Percentiles rank a stretch among this genome's conserved stretches.
These are phyloP conservation scores for Yoshiicerus persimilis DNA, from an alignment of 1,140 invertebrate genomes.

Conservation along the genomic window DNA sequence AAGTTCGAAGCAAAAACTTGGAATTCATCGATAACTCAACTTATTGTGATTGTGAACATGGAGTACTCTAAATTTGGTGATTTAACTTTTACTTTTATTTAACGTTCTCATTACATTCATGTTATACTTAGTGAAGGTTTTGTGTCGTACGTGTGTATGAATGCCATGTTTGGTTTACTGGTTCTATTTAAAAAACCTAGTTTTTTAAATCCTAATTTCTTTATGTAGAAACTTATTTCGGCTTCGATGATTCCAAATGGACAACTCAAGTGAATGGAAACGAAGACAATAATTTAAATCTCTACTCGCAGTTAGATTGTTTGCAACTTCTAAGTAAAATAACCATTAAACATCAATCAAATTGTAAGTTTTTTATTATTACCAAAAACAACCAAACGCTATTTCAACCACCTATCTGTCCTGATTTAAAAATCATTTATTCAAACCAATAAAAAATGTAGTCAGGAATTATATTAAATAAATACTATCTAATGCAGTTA, in stretches of 20 bases:
- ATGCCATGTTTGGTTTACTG: too few species aligned
- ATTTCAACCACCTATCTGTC: too few species aligned
- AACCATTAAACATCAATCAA: neutral
- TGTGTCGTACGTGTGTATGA: too few species aligned
- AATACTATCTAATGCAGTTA: neutral
- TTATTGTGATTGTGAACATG: neutral
- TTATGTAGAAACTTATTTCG: neutral
- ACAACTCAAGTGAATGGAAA: neutral
- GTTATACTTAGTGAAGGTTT: too few species aligned
- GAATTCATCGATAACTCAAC: neutral
- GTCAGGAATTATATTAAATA: too few species aligned
- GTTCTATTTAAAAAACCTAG: too few species aligned
- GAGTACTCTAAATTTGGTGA: slow-evolving; percentile 3
- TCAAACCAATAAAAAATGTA: too few species aligned
- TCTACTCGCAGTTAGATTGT: neutral
- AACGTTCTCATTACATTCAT: too few species aligned
- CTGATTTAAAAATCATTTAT: too few species aligned
- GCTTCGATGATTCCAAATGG: neutral
- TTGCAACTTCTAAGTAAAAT: neutral
- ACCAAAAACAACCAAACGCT: too few species aligned
- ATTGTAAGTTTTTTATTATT: neutral
- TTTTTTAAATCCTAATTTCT: neutral
- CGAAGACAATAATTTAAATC: neutral
- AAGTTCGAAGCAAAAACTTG: neutral
- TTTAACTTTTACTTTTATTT: neutral